Percentiles rank a stretch among this genome's conserved stretches.
These are phyloP conservation scores for Rhizomys pruinosus DNA, from an alignment of 2,113 vertebrate species.

Conservation along the genomic window DNA sequence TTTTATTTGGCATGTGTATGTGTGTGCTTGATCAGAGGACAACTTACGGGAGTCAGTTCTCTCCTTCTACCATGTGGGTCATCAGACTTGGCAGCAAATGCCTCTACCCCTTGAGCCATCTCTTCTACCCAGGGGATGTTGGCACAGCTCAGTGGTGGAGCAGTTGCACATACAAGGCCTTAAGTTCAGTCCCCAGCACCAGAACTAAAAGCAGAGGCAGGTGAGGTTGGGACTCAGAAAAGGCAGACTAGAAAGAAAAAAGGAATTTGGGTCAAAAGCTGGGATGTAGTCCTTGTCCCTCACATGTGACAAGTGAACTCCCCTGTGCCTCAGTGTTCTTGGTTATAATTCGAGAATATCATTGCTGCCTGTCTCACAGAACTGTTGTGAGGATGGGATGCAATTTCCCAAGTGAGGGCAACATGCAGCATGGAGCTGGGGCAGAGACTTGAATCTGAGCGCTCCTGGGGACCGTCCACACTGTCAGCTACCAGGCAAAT, in stretches of 20 bases:
- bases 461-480: background rate
- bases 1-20: background rate
- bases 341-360: background rate
- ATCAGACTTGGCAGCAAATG: background rate
- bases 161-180: background rate
- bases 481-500: slow-evolving; percentile 62
- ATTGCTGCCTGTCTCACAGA: background rate
- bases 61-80: background rate
- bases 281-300: background rate
- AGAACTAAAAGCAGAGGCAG: background rate
- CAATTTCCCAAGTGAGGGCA: fast-evolving
- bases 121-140: background rate
- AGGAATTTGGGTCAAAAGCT: background rate
- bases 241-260: background rate
- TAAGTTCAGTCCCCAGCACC: background rate
- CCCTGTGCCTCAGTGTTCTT: background rate
- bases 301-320: background rate
- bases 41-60: background rate
- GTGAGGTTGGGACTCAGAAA: background rate
- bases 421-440: background rate
- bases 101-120: background rate
- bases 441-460: background rate
- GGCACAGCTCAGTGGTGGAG: background rate
- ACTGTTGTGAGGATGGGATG: background rate
- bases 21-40: background rate